Evolutionary conservation across 2,888 invertebrate genomes (phyloP), one percentile per base, ranked within the genome.

Genomic region (Thecocarcelia acutangulata): DNA sequence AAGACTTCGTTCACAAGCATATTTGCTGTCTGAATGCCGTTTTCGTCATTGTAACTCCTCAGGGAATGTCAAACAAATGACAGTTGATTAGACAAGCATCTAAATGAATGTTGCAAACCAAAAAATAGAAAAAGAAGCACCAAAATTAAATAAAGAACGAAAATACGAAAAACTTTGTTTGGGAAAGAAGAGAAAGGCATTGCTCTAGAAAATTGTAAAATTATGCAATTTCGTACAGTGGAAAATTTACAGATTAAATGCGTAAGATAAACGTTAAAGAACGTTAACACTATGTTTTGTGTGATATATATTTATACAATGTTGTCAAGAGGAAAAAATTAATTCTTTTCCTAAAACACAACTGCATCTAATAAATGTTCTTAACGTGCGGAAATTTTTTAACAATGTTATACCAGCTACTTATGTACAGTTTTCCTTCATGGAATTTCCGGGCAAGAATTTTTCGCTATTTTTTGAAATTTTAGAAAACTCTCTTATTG

Each of bases 51-150:
- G 76, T 75, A 76, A 69, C 74, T 87, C 89, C 87, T 86, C 85
- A 85, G 89, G 89, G 89, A 87, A 87, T 87, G 87, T 87, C 88
- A 89, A 87, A 87, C 89, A 89, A 89, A 89, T 89, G 89, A 89
- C 89, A 89, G 88, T 87, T 89, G 89, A 89, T 88, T 88, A 88
- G 89, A 88, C 88, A 88, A 88, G 88, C 87, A 88, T 88, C 88
- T 88, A 66, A 76, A 68, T 87, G 87, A 86, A 87, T 85, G 85
- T 66, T 82, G 77, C 33, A 33, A 84, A 76, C 50, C 33, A 24
- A 52, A 68, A 33, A 58, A 48, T 42, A 58, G 40, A 59, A 59
- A 15, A 80, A 61, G 54, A 83, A 74, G 58, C 56, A 83, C 59
- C 70, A 70, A 58, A 59, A 58, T 42, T 21, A 61, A 56, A 58